Percentiles rank a stretch among this genome's conserved stretches.
phyloP scores from a whole-genome alignment of 2,113 vertebrate genomes.

The Desmodus rotundus region DNA sequence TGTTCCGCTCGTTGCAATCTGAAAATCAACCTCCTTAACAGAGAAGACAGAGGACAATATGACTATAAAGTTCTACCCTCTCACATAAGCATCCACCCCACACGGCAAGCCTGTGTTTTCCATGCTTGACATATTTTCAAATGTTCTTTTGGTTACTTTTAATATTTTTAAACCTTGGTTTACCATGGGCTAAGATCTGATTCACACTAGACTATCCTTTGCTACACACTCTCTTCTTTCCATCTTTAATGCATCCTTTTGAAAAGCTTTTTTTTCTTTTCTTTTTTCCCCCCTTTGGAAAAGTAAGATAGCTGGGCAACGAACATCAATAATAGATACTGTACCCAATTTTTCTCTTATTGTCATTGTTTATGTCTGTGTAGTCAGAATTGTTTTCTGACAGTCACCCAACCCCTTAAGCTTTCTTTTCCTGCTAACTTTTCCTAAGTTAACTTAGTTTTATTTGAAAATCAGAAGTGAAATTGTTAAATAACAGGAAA shows the following conservation, averaged over 20 bases:
- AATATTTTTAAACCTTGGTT: background rate
- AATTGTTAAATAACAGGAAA: constrained; percentile 22
- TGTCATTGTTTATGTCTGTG: background rate
- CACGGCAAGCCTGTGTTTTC: background rate
- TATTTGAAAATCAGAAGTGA: constrained; percentile 30
- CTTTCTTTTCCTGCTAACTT: background rate
- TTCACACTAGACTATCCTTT: background rate
- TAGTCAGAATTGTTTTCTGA: background rate
- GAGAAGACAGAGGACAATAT: background rate
- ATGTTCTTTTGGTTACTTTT: background rate
- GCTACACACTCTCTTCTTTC: background rate
- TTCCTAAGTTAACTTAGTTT: constrained; percentile 10
- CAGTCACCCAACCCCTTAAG: background rate
- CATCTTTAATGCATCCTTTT: background rate
- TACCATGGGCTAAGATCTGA: background rate
- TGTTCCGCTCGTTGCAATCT: background rate
- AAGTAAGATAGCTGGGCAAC: background rate
- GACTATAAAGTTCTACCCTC: background rate
- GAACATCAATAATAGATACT: background rate
- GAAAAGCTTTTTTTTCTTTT: background rate
- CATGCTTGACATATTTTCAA: background rate
- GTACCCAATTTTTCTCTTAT: background rate
- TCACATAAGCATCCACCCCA: background rate
- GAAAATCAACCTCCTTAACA: background rate
- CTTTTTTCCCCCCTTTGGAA: background rate